These are phyloP conservation scores for Hirudinaria manillensis DNA, from an alignment of 2,888 invertebrate species.

Conservation along the genomic window DNA sequence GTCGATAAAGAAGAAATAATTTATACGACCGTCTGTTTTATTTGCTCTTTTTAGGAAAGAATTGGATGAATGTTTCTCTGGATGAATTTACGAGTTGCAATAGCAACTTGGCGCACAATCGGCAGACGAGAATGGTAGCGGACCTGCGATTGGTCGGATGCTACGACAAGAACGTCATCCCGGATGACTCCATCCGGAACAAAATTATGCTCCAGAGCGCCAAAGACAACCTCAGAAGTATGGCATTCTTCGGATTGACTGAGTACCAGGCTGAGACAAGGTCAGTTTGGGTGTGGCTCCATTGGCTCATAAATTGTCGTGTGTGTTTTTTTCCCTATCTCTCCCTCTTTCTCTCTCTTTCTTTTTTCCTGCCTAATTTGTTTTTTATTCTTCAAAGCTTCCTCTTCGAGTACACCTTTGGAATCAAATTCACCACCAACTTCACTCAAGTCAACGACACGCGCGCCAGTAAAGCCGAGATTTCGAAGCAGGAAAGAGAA, in stretches of 20 bases:
- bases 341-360: not conserved
- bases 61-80: conserved; percentile 71
- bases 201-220: conserved; percentile 83
- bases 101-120: conserved; percentile 86
- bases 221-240: conserved; percentile 78
- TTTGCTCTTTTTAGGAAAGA: not conserved
- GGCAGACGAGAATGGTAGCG: conserved; percentile 95
- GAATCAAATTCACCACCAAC: conserved; percentile 29
- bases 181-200: conserved; percentile 27
- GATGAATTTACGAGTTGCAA: conserved; percentile 85
- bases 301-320: not conserved
- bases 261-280: conserved; percentile 73
- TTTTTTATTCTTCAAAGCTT: conserved; percentile 11
- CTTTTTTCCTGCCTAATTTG: not conserved
- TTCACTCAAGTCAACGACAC: conserved; percentile 34
- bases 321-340: not conserved
- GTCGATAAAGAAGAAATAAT: too few relatives aligned
- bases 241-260: conserved; percentile 95
- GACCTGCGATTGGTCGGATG: conserved; percentile 90
- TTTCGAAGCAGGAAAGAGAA: not conserved
- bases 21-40: not conserved
- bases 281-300: conserved; percentile 33
- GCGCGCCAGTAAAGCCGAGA: conserved; percentile 31
- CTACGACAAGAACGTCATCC: conserved; percentile 65
- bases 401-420: conserved; percentile 35